Conservation (phyloP, 2,888 invertebrate genomes). For the Marronus borbonicus region DNA sequence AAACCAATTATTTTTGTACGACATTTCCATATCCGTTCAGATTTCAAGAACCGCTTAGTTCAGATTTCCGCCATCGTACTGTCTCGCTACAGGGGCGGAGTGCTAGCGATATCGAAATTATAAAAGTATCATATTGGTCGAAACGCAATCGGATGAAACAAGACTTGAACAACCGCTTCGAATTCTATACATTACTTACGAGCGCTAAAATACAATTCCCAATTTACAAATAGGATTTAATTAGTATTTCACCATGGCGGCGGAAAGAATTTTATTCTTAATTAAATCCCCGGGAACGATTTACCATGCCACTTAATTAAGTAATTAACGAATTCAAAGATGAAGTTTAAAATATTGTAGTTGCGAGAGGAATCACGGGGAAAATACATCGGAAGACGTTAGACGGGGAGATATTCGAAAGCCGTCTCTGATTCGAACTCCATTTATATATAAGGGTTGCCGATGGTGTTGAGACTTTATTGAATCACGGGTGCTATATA, state of each 20-base stretch:
- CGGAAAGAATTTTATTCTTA: conserved; percentile 26
- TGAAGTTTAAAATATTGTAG: not conserved
- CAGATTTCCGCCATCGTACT: conserved; percentile 59
- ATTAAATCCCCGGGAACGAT: conserved; percentile 18
- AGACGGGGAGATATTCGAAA: conserved; percentile 27
- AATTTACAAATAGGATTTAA: no score
- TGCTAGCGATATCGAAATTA: conserved; percentile 43
- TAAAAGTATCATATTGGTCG: conserved; percentile 27
- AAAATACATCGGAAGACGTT: not conserved
- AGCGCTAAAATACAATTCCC: no score
- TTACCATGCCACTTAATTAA: conserved; percentile 27
- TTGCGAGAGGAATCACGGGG: not conserved
- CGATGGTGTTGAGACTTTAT: conserved; percentile 69
- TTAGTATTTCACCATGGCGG: not conserved
- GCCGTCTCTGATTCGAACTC: conserved; percentile 53
- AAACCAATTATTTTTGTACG: conserved; percentile 63
- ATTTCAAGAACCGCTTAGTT: conserved; percentile 58
- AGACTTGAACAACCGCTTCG: no score
- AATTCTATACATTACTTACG: no score
- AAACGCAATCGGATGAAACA: not conserved
- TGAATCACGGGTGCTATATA: conserved; percentile 63
- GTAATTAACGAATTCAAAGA: conserved; percentile 22
- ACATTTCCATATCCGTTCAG: conserved; percentile 61
- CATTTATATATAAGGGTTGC: conserved; percentile 66
- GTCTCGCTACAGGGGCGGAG: conserved; percentile 48